A percentile compares a stretch with the other conserved stretches of the same genome.
These are phyloP conservation scores for western clawed frog (Xenopus tropicalis) DNA, from an alignment of 2,113 vertebrate genomes.

Conservation along the genomic window UCB_Xtro_10.0 CM004446.2:40877001-40877500, in stretches of 20 bases:
- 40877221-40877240: constrained; percentile 29
- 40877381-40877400: constrained; percentile 34
- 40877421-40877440: constrained; percentile 44
- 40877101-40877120: background rate
- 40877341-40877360: constrained; percentile 27
- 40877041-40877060: too few relatives aligned
- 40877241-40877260: constrained; percentile 31
- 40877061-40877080: too few relatives aligned
- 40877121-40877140: constrained; percentile 23
- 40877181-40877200: constrained; percentile 29
- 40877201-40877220: constrained; percentile 13
- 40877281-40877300: background rate
- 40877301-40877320: background rate
- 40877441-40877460: constrained; percentile 46
- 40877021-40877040: too few relatives aligned
- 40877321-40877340: background rate
- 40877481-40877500: constrained; percentile 47
- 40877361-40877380: constrained; percentile 25
- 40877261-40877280: constrained; percentile 16
- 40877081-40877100: background rate
- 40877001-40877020: too few relatives aligned
- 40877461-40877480: constrained; percentile 45
- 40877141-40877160: constrained; percentile 20
- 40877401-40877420: constrained; percentile 36
- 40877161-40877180: constrained; percentile 16